Percentiles rank a stretch among this genome's conserved stretches.
Evolutionary conservation across 2,888 invertebrate species (phyloP).

Genomic region (Philaethria dido): DNA sequence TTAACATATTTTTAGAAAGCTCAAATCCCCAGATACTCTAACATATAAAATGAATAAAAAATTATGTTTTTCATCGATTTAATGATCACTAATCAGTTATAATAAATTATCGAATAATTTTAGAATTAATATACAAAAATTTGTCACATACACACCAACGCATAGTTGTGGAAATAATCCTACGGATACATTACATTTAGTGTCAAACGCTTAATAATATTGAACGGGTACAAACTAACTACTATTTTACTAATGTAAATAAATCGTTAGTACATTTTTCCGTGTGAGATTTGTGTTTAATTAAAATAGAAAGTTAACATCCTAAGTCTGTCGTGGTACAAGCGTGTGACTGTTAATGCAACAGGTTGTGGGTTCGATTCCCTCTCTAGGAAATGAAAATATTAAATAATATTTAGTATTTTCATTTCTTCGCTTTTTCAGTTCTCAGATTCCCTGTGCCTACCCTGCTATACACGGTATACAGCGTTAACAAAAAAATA

Average conservation of each 20-base stretch:
- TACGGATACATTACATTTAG: slow-evolving; percentile 42
- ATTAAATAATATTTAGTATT: too few relatives aligned
- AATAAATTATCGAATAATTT: slow-evolving; percentile 18
- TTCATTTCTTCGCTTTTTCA: too few relatives aligned
- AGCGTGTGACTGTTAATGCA: background rate
- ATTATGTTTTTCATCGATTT: background rate
- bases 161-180: slow-evolving; percentile 39
- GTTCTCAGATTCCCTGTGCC: too few relatives aligned
- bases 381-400: too few relatives aligned
- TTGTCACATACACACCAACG: slow-evolving; percentile 18
- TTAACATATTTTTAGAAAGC: slow-evolving; percentile 8
- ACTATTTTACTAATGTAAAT: slow-evolving; percentile 25
- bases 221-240: slow-evolving; percentile 36
- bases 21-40: background rate
- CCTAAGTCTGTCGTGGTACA: too few relatives aligned
- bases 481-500: too few relatives aligned
- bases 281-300: slow-evolving; percentile 3
- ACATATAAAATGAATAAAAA: slow-evolving; percentile 14
- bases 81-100: slow-evolving; percentile 22
- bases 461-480: too few relatives aligned
- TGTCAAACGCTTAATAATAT: slow-evolving; percentile 47
- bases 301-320: slow-evolving; percentile 8
- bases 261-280: slow-evolving; percentile 25
- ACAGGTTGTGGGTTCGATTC: background rate
- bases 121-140: background rate